Evolutionary conservation across 2,113 vertebrate genomes (phyloP).

Genomic region (Colistium nudipinnis): DNA sequence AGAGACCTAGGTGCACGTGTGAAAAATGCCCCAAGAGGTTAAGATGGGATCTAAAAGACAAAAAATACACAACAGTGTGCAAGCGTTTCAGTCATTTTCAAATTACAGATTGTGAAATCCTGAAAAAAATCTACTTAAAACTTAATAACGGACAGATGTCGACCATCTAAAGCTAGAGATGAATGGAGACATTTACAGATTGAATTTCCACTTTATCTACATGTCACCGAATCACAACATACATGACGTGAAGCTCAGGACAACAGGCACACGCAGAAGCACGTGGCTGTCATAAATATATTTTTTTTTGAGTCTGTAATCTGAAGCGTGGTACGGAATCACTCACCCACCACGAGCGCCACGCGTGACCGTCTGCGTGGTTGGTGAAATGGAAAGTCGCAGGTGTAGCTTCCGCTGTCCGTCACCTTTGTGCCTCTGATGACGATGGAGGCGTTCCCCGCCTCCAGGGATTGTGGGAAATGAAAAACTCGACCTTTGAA

Average conservation of each 20-base stretch:
- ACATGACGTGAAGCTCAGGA: not conserved
- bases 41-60: not conserved
- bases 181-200: not conserved
- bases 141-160: not conserved
- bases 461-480: not conserved
- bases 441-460: not conserved
- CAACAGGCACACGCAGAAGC: too few relatives aligned
- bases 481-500: constrained; percentile 25
- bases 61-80: not conserved
- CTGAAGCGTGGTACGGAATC: fast-evolving
- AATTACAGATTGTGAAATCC: too few relatives aligned
- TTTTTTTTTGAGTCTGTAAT: constrained; percentile 6
- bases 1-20: not conserved
- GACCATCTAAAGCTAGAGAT: not conserved
- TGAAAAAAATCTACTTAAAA: not conserved
- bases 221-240: not conserved
- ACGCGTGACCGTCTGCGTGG: fast-evolving
- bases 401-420: constrained; percentile 8
- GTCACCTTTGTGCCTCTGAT: not conserved
- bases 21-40: constrained; percentile 19
- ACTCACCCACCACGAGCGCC: constrained; percentile 14
- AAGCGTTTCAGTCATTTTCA: too few relatives aligned
- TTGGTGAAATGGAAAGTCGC: fast-evolving
- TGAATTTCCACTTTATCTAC: not conserved
- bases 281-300: too few relatives aligned